Evolutionary conservation across 1,140 invertebrate species (phyloP), one percentile per base, ranked within the genome.

Genomic region (Scaptodrosophila lebanonensis): DNA sequence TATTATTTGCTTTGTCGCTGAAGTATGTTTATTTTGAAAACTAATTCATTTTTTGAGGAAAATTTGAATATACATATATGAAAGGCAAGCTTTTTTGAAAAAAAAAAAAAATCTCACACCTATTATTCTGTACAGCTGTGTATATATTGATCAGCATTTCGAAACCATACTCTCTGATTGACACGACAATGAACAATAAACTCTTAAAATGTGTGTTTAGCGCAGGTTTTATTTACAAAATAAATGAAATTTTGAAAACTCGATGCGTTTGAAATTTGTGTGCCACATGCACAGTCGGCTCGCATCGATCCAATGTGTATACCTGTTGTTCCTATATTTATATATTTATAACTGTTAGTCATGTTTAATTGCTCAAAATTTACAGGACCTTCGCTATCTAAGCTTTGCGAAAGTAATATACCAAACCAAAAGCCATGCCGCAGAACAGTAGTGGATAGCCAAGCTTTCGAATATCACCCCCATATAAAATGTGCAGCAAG

Each of bases 341-440:
- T 57, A 27, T 6, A n/a, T 29, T 5, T 1, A 27, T 29, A 48
- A 47, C 49, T 27, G 20, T 25, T 39, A 40, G 18, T 11, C n/a
- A 2, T 15, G 11, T 29, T 15, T 22, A 7, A 15, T 49, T 8
- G 17, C 36, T n/a, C n/a, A n/a, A n/a, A n/a, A n/a, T n/a, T n/a
- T n/a, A n/a, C n/a, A n/a, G n/a, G n/a, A n/a, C n/a, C n/a, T n/a
- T n/a, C n/a, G n/a, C n/a, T n/a, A n/a, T n/a, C 52, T 76, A 76
- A 12, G 36, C 52, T 47, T 77, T 76, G 27, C 72, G 72, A 32
- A 66, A 30, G 6, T 66, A 48, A 25, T 59, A 77, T 20, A 77
- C 56, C 54, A 77, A 53, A 45, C 72, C 56, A 32, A 60, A 43
- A 27, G 72, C 67, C 39, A 77, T 13, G 54, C 67, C 59, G 42